Evolutionary conservation across 2,113 vertebrate genomes (phyloP).

Genomic region (Plecotus auritus): DNA sequence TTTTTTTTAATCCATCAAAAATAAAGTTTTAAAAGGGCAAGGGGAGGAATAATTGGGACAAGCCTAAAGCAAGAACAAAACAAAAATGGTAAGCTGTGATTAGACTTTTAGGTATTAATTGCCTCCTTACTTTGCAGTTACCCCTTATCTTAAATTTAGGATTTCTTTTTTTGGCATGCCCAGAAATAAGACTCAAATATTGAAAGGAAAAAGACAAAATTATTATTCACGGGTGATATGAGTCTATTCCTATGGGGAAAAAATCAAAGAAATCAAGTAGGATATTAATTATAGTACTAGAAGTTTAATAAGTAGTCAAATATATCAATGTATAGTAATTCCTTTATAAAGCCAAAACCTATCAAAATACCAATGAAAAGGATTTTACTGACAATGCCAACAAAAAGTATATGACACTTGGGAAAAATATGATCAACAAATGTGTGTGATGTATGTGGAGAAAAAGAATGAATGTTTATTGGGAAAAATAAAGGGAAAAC

Average conservation of each 20-base stretch:
- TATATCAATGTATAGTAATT: neutral
- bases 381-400: neutral
- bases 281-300: neutral
- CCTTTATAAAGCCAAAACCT: neutral
- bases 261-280: neutral
- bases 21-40: neutral
- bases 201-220: neutral
- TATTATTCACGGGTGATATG: neutral
- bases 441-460: neutral
- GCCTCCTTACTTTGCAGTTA: neutral
- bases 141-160: neutral
- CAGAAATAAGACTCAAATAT: neutral
- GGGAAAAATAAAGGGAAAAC: neutral
- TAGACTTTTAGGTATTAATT: neutral
- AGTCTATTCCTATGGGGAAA: neutral
- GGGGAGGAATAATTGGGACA: neutral
- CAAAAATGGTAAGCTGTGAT: neutral
- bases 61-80: neutral
- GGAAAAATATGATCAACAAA: neutral
- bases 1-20: neutral
- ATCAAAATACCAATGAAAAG: neutral
- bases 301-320: neutral
- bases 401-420: neutral
- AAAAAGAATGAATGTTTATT: neutral
- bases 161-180: neutral